These are phyloP conservation scores for Yponomeuta cagnagella DNA, from an alignment of 2,888 invertebrate genomes.

Conservation along the genomic window DNA sequence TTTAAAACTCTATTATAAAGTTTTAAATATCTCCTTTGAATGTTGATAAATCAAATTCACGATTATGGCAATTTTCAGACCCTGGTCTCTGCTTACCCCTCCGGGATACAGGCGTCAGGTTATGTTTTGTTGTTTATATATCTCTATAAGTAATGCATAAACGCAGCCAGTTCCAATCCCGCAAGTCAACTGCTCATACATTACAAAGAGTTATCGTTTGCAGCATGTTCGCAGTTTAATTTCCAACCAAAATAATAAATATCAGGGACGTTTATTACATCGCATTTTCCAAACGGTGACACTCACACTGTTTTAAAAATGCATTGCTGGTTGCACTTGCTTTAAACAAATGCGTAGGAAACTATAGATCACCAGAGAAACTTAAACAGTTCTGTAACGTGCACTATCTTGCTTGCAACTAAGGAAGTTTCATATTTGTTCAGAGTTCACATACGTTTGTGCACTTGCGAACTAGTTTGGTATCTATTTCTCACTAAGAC, in stretches of 20 bases:
- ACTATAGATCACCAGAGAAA: background rate
- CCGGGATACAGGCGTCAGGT: too few species aligned
- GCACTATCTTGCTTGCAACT: background rate
- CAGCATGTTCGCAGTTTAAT: background rate
- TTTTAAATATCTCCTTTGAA: too few species aligned
- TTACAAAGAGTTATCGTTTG: background rate
- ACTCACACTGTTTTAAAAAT: background rate
- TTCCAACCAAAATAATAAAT: conserved; percentile 2
- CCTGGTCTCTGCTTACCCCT: too few species aligned
- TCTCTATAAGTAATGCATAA: too few species aligned
- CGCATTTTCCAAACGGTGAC: background rate
- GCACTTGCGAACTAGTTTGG: background rate
- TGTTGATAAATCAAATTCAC: too few species aligned
- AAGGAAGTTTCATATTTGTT: conserved; percentile 1
- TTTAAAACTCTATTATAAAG: too few species aligned
- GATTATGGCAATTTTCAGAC: too few species aligned
- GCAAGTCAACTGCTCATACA: background rate
- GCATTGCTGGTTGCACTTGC: background rate
- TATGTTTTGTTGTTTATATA: too few species aligned
- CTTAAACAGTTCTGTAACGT: background rate
- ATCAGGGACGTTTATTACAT: background rate
- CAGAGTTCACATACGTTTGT: background rate
- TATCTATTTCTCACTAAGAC: background rate
- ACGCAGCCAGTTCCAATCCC: too few species aligned
- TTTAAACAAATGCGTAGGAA: background rate